These are phyloP conservation scores for Endotricha flammealis DNA, from an alignment of 2,888 invertebrate genomes.

Conservation along the genomic window DNA sequence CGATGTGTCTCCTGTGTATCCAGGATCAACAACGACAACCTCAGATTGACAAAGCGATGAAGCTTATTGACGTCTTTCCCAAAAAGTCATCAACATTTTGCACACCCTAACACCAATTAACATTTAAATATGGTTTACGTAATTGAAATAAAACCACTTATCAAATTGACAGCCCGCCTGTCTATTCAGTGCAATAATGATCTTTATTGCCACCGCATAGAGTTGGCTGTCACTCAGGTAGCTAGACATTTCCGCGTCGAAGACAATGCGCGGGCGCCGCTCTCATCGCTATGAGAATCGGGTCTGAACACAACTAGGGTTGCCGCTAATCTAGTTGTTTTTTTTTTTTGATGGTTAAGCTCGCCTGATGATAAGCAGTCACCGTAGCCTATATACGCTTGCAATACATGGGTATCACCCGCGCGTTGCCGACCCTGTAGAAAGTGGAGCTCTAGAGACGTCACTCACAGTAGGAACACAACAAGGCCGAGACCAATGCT, in stretches of 20 bases:
- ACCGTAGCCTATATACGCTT: no score
- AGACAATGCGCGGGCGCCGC: conserved; percentile 55
- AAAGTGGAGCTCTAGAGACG: no score
- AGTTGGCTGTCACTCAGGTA: conserved; percentile 20
- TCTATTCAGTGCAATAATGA: conserved; percentile 10
- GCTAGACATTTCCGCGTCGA: conserved; percentile 45
- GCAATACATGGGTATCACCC: no score
- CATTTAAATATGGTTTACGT: conserved; percentile 8
- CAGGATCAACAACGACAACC: no score
- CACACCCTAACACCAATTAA: conserved; percentile 3
- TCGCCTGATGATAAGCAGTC: no score
- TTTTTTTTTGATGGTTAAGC: no score
- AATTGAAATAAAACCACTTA: conserved; percentile 7
- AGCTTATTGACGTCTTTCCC: no score
- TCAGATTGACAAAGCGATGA: no score
- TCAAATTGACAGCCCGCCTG: conserved; percentile 9
- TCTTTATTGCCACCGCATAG: conserved; percentile 23
- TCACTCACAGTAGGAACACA: no score
- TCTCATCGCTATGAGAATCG: conserved; percentile 62
- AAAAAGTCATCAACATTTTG: not conserved
- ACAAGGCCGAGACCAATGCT: no score
- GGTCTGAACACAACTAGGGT: conserved; percentile 36
- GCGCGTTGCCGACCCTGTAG: no score
- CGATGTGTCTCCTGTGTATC: no score
- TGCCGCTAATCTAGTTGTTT: conserved; percentile 23